These are phyloP conservation scores for Agapostemon virescens DNA, from an alignment of 2,888 invertebrate genomes.

Conservation along the genomic window DNA sequence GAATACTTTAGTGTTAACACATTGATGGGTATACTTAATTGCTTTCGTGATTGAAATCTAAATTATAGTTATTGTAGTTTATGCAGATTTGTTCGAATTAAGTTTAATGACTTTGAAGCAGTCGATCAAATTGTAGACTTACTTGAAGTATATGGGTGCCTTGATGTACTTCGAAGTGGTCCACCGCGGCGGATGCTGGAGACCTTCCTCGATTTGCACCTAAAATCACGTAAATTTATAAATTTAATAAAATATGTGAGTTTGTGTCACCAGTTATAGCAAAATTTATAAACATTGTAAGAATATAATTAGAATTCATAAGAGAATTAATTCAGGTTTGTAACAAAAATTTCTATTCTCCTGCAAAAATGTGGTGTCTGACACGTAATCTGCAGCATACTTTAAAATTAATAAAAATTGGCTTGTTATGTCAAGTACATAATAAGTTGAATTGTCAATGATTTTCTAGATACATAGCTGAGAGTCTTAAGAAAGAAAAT, in stretches of 20 bases:
- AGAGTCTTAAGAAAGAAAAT: too few relatives aligned
- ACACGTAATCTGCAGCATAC: too few relatives aligned
- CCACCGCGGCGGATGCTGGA: conserved; percentile 89
- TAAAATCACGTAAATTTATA: conserved; percentile 78
- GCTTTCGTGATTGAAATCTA: neutral
- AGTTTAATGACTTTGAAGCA: neutral
- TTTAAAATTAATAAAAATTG: too few relatives aligned
- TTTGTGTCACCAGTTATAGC: neutral
- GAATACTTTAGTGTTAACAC: neutral
- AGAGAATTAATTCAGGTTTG: too few relatives aligned
- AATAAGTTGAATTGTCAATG: too few relatives aligned
- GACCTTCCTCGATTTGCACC: conserved; percentile 89
- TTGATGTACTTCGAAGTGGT: conserved; percentile 97
- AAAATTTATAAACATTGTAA: neutral
- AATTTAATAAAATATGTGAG: neutral
- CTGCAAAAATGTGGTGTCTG: too few relatives aligned
- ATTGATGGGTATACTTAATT: neutral
- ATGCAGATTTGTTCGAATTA: neutral
- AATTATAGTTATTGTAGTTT: neutral
- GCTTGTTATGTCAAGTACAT: too few relatives aligned
- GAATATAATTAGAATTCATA: too few relatives aligned
- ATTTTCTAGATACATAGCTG: too few relatives aligned
- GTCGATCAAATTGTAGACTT: conserved; percentile 64
- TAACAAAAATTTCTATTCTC: too few relatives aligned
- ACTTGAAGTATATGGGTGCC: conserved; percentile 99